Conservation (phyloP, 35 echinoderm and acorn worm species). For the Apostichopus parvimensis region DNA sequence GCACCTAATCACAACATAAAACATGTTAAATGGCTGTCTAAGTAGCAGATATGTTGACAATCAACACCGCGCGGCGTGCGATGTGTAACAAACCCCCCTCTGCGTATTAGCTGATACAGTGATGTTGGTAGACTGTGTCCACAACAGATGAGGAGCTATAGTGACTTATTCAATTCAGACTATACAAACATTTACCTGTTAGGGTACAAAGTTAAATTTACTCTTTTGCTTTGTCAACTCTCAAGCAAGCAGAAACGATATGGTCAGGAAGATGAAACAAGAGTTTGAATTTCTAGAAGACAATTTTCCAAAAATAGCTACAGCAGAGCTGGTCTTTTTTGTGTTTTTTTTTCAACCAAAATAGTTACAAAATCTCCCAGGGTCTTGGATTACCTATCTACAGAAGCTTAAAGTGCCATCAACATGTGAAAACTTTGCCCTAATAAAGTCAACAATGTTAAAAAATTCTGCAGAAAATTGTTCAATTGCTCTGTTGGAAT, state of each 20-base stretch:
- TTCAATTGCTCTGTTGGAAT: too few species aligned
- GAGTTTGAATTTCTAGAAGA: not conserved
- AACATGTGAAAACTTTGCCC: too few species aligned
- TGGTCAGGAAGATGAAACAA: not conserved
- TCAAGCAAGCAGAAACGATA: not conserved
- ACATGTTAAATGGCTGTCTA: not conserved
- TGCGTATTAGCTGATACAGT: too few species aligned
- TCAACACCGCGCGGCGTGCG: not conserved
- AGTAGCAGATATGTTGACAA: not conserved
- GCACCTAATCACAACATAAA: not conserved
- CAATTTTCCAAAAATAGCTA: not conserved
- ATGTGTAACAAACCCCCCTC: not conserved
- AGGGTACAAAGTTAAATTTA: slow-evolving; percentile 5
- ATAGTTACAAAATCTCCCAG: too few species aligned
- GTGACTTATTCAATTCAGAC: not conserved
- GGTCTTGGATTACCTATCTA: too few species aligned
- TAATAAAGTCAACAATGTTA: too few species aligned
- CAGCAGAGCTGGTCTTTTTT: not conserved
- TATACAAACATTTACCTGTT: not conserved
- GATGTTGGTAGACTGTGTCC: not conserved
- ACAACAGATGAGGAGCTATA: not conserved
- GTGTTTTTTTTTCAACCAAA: too few species aligned
- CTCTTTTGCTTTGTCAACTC: not conserved
- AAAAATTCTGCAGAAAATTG: too few species aligned
- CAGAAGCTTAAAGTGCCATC: too few species aligned